These are phyloP conservation scores for Meandrina meandrites DNA, from an alignment of 92 coral and sea anemone species.

Conservation along the genomic window DNA sequence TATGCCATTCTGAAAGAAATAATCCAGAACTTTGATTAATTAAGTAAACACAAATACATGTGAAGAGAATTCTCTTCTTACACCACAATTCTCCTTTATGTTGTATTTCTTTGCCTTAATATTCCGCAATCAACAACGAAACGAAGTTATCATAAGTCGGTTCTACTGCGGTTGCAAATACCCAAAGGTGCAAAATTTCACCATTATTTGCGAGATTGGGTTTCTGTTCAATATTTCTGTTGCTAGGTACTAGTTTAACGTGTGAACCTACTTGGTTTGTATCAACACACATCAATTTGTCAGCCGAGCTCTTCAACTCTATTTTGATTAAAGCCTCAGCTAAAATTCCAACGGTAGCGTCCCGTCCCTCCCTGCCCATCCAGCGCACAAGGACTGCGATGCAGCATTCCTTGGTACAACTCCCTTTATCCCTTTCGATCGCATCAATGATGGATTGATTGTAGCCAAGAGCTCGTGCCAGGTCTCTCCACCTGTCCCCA, in stretches of 20 bases:
- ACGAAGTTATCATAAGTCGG: neutral
- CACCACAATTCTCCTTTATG: no score
- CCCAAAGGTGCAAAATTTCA: neutral
- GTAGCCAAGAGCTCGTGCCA: constrained; percentile 30
- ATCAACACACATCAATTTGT: constrained; percentile 19
- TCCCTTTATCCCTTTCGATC: constrained; percentile 21
- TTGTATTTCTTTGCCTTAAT: no score
- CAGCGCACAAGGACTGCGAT: constrained; percentile 32
- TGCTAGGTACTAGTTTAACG: no score
- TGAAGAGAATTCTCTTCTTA: no score
- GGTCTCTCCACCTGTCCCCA: constrained; percentile 40
- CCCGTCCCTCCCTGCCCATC: constrained; percentile 24
- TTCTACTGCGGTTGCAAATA: no score
- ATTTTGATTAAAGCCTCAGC: constrained; percentile 22
- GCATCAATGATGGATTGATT: neutral
- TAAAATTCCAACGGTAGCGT: constrained; percentile 36
- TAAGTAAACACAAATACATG: neutral
- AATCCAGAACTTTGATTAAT: no score
- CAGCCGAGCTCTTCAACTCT: constrained; percentile 41
- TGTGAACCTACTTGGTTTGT: neutral
- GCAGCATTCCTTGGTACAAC: constrained; percentile 28
- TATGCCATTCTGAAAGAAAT: neutral
- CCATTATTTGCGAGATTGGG: neutral
- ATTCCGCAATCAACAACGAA: neutral
- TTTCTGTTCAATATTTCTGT: neutral